Evolutionary conservation across 1,140 invertebrate species (phyloP).

Genomic region (Caenorhabditis tropicalis): DNA sequence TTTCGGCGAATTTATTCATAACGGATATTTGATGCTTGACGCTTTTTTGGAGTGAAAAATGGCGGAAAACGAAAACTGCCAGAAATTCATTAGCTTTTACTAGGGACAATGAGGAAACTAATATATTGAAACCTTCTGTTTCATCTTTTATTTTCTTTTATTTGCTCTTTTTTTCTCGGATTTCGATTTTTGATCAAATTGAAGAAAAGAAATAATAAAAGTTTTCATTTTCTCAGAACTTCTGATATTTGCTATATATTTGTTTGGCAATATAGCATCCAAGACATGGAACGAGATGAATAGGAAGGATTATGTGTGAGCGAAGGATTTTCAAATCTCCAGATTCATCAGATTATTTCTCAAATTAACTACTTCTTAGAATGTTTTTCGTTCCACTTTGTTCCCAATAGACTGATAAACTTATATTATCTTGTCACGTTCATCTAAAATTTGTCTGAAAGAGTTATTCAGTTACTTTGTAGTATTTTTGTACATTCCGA

Average conservation of each 20-base stretch:
- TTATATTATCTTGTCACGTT: background rate
- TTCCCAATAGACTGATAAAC: background rate
- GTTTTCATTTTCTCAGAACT: background rate
- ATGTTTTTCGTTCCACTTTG: background rate
- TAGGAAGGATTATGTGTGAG: background rate
- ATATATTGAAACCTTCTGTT: slow-evolving; percentile 27
- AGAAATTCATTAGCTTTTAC: background rate
- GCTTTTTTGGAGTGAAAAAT: background rate
- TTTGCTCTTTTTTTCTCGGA: background rate
- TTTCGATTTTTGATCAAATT: slow-evolving; percentile 38
- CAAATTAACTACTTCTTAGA: background rate
- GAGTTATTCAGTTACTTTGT: too few relatives aligned
- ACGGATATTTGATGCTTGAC: background rate
- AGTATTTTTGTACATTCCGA: too few relatives aligned
- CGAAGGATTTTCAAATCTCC: background rate
- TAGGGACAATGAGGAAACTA: background rate
- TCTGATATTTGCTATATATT: background rate
- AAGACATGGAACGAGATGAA: background rate
- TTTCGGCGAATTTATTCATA: too few relatives aligned
- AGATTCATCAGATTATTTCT: background rate
- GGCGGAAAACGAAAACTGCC: background rate
- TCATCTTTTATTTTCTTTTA: background rate
- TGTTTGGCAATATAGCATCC: background rate
- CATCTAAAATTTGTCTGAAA: background rate
- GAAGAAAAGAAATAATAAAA: slow-evolving; percentile 8